These are phyloP conservation scores for Drosophila kambysellisi DNA, from an alignment of 2,888 invertebrate genomes.

Conservation along the genomic window DNA sequence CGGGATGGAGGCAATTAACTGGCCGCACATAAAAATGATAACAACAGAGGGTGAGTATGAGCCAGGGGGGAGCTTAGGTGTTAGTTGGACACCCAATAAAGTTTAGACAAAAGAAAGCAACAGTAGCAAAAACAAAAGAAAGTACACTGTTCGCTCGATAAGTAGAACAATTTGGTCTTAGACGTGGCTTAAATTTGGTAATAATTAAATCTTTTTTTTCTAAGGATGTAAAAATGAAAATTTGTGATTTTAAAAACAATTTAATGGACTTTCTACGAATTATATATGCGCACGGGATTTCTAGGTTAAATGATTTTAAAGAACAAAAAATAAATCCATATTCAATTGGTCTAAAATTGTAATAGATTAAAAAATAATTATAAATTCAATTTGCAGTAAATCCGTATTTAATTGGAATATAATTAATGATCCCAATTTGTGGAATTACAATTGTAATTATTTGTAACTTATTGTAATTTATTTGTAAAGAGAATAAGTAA, in stretches of 20 bases:
- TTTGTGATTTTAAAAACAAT: neutral
- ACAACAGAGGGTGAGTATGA: conserved; percentile 27
- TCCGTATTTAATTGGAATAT: neutral
- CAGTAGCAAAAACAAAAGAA: conserved; percentile 33
- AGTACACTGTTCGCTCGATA: conserved; percentile 8
- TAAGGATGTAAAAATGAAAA: neutral
- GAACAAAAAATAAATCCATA: too few species aligned
- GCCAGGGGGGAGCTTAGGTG: conserved; percentile 12
- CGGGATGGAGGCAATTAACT: conserved; percentile 63
- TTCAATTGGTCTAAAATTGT: neutral
- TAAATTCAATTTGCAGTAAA: neutral
- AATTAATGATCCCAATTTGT: neutral
- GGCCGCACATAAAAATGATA: conserved; percentile 73
- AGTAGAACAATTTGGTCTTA: neutral
- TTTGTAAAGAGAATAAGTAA: neutral
- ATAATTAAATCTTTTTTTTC: neutral
- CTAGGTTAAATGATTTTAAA: neutral
- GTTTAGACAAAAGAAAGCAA: conserved; percentile 57
- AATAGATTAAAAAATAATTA: neutral
- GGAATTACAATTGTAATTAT: neutral
- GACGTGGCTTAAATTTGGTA: neutral
- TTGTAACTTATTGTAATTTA: neutral
- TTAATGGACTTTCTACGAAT: neutral
- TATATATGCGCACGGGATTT: neutral
- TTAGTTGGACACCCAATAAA: conserved; percentile 43